phyloP scores from a whole-genome alignment of 30 jellyfish, hydroid and myxozoan species.

The Aurelia coerulea region DNA sequence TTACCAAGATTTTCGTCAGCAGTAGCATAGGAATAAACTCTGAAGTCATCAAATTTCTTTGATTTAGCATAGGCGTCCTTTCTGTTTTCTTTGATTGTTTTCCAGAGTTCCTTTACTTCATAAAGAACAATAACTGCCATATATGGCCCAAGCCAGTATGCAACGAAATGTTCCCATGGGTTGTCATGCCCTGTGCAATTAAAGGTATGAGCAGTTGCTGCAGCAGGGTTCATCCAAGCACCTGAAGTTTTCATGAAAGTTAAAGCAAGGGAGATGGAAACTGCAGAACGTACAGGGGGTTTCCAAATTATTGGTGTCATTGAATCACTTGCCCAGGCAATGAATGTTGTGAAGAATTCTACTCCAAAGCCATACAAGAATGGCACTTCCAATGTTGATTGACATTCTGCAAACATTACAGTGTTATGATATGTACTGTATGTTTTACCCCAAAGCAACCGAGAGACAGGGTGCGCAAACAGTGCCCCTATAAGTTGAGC shows the following conservation, averaged over 20 bases:
- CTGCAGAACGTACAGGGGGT: conserved; percentile 82
- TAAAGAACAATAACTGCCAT: conserved; percentile 67
- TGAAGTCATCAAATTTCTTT: too few relatives aligned
- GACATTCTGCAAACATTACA: conserved; percentile 53
- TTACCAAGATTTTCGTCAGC: too few relatives aligned
- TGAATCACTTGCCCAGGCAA: conserved; percentile 69
- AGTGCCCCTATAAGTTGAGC: conserved; percentile 70
- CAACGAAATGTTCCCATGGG: conserved; percentile 78
- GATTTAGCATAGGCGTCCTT: too few relatives aligned
- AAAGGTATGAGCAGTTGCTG: conserved; percentile 89
- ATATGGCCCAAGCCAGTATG: conserved; percentile 91
- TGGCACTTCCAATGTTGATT: conserved; percentile 66
- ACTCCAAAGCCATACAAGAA: conserved; percentile 53
- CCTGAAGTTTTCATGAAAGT: conserved; percentile 80
- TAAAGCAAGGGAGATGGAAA: conserved; percentile 41
- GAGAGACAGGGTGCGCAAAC: conserved; percentile 66
- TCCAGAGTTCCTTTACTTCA: conserved; percentile 42
- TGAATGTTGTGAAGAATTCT: conserved; percentile 62
- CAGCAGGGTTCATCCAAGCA: conserved; percentile 96
- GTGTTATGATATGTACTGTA: conserved; percentile 55
- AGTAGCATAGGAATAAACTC: background rate
- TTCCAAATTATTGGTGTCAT: conserved; percentile 63
- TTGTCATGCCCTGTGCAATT: conserved; percentile 85
- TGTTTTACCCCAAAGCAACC: conserved; percentile 68
- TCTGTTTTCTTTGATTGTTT: too few relatives aligned